These are phyloP conservation scores for Muscicapa adusta DNA, from an alignment of 2,113 vertebrate species.

Conservation along the genomic window DNA sequence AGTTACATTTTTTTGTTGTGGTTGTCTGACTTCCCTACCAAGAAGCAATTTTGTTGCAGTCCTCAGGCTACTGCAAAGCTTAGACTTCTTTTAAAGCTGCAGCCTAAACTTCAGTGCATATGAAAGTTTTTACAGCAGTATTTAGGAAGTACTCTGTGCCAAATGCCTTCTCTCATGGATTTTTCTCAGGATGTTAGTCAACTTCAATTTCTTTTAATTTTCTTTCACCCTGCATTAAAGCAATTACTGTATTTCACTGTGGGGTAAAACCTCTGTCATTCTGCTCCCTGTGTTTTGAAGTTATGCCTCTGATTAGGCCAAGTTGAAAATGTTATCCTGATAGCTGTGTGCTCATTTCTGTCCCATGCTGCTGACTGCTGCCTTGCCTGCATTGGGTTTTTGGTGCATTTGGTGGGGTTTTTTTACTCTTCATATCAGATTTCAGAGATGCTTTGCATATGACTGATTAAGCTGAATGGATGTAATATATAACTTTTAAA, in stretches of 20 bases:
- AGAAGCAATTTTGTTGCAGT: background rate
- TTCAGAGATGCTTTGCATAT: constrained; percentile 36
- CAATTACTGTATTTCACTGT: background rate
- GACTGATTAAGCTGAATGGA: constrained; percentile 18
- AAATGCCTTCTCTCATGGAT: background rate
- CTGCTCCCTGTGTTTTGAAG: constrained; percentile 20
- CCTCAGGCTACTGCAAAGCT: background rate
- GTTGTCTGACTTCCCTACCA: background rate
- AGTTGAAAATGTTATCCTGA: background rate
- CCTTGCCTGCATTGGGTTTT: background rate
- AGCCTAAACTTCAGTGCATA: background rate
- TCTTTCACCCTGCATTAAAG: constrained; percentile 18
- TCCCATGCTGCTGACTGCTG: background rate
- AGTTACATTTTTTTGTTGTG: background rate
- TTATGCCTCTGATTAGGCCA: background rate
- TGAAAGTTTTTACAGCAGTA: background rate
- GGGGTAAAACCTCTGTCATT: background rate
- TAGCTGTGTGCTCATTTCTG: background rate
- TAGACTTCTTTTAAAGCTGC: background rate
- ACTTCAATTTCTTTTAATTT: constrained; percentile 45
- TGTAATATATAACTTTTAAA: background rate
- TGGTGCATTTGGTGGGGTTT: background rate
- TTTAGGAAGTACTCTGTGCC: background rate
- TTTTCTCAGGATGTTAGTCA: constrained; percentile 14
- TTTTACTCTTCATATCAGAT: background rate